phyloP scores from a whole-genome alignment of 1,140 invertebrate genomes.

The Leptinotarsa lineolata region DNA sequence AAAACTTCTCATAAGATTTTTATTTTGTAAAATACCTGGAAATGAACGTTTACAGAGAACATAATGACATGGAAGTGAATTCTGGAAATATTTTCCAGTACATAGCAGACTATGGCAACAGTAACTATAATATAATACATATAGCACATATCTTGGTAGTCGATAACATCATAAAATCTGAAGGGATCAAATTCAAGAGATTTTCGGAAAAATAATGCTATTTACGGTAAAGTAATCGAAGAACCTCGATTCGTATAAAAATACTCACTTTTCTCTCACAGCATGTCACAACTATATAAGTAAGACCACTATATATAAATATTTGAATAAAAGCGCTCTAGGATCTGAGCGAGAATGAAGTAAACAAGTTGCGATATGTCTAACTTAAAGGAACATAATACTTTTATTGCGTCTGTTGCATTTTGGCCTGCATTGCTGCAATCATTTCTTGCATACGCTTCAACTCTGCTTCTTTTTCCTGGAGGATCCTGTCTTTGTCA shows the following conservation, averaged over 20 bases:
- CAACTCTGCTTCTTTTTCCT: constrained; percentile 89
- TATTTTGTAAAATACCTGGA: background rate
- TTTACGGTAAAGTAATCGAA: background rate
- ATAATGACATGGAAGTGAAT: background rate
- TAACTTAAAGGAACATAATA: background rate
- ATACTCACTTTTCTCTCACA: constrained; percentile 6
- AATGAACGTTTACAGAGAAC: background rate
- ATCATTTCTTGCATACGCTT: constrained; percentile 94
- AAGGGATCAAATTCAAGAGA: too few species aligned
- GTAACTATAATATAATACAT: background rate
- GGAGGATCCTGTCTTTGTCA: constrained; percentile 82
- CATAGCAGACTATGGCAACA: constrained; percentile 5
- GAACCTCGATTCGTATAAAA: background rate
- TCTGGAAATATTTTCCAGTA: background rate
- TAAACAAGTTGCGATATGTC: constrained; percentile 18
- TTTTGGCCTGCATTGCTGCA: constrained; percentile 91
- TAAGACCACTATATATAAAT: background rate
- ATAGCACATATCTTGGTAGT: background rate
- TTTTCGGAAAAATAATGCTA: background rate
- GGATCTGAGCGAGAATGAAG: background rate
- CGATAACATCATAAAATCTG: background rate
- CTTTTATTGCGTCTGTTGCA: constrained; percentile 67
- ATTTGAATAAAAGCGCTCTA: background rate
- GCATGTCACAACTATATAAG: background rate
- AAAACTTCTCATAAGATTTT: background rate